Evolutionary conservation across 2,888 invertebrate genomes (phyloP).

Genomic region (Metopia argyrocephala): DNA sequence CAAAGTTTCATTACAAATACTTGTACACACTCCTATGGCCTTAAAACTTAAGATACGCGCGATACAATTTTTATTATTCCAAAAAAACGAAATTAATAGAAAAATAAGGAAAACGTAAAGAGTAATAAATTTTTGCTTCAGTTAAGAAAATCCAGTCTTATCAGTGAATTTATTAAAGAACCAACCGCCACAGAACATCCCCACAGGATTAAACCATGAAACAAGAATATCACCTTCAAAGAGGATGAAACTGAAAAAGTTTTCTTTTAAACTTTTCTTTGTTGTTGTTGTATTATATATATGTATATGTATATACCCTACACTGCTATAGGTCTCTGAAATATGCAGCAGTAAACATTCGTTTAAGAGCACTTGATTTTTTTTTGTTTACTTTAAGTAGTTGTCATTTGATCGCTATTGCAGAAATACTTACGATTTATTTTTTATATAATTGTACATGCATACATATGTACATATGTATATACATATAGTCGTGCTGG

Average conservation of each 20-base stretch:
- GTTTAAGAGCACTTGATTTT: no score
- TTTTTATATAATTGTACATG: no score
- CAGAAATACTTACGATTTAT: no score
- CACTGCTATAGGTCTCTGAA: no score
- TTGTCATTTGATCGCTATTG: no score
- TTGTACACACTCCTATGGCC: background rate
- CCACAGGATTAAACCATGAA: constrained; percentile 39
- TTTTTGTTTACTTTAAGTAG: no score
- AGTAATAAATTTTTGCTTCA: constrained; percentile 63
- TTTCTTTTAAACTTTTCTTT: constrained; percentile 2
- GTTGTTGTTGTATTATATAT: background rate
- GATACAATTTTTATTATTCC: background rate
- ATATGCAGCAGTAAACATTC: no score
- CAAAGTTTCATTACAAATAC: constrained; percentile 51
- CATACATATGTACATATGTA: no score
- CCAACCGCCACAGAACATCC: constrained; percentile 43
- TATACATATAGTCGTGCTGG: no score
- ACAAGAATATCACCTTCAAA: background rate
- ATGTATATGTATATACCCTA: no score
- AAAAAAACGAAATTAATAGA: background rate
- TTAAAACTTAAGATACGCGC: background rate
- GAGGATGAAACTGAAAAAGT: constrained; percentile 17
- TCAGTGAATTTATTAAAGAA: constrained; percentile 55
- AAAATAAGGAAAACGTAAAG: background rate
- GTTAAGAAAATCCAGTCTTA: constrained; percentile 64